Conservation (phyloP, 2,888 invertebrate species). For the Caenorhabditis sinica region DNA sequence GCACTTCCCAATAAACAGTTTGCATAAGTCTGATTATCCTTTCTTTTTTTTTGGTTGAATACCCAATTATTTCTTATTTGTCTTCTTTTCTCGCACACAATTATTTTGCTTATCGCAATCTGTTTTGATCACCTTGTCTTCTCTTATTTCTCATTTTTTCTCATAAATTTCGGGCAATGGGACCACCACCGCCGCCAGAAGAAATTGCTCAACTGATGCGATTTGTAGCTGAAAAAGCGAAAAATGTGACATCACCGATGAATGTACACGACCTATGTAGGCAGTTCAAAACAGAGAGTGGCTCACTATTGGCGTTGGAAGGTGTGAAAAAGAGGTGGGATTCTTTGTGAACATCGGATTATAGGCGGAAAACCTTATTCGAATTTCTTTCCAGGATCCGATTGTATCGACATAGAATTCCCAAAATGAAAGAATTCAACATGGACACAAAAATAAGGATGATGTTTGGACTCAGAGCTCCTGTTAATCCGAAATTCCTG, state of each 20-base stretch:
- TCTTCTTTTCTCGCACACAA: too few relatives aligned
- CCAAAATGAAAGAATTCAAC: neutral
- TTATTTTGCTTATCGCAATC: too few relatives aligned
- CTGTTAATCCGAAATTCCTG: neutral
- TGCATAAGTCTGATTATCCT: too few relatives aligned
- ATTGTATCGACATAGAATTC: neutral
- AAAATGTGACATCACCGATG: neutral
- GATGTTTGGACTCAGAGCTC: constrained; percentile 2
- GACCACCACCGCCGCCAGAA: neutral
- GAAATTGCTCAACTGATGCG: neutral
- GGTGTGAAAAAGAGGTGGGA: neutral
- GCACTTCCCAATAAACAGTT: too few relatives aligned
- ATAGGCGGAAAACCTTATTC: too few relatives aligned
- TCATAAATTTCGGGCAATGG: neutral
- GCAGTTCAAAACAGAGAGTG: neutral
- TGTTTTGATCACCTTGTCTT: too few relatives aligned
- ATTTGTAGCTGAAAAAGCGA: neutral
- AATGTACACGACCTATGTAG: neutral
- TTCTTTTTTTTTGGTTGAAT: too few relatives aligned
- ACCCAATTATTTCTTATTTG: too few relatives aligned
- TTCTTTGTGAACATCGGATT: too few relatives aligned
- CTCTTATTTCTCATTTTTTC: too few relatives aligned
- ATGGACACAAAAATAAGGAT: neutral
- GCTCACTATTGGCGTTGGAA: neutral
- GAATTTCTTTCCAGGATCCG: neutral